Evolutionary conservation across 1,140 invertebrate genomes (phyloP).

Genomic region (Hyphantria cunea): DNA sequence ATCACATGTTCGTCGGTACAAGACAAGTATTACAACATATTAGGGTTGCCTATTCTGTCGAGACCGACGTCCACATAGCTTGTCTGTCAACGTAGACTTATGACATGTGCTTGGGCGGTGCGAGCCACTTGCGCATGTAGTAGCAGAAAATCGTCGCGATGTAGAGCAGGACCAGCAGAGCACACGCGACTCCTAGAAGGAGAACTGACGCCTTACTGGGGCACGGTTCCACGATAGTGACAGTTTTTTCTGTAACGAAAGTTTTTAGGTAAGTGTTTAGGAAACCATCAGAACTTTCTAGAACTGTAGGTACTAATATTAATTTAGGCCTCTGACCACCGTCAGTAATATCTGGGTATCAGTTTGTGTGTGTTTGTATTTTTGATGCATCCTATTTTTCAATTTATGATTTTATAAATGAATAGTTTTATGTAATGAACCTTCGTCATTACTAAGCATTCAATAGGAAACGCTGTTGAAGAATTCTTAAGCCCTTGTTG

Average conservation of each 20-base stretch:
- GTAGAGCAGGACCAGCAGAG: constrained; percentile 94
- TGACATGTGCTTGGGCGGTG: constrained; percentile 90
- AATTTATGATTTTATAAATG: too few species aligned
- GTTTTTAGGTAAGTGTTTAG: background rate
- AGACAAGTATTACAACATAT: constrained; percentile 38
- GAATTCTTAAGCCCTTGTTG: background rate
- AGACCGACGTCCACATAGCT: constrained; percentile 33
- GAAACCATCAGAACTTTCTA: background rate
- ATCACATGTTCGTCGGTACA: constrained; percentile 65
- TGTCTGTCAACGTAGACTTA: constrained; percentile 66
- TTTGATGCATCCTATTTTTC: too few species aligned
- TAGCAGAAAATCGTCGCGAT: constrained; percentile 94
- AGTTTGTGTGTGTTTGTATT: too few species aligned
- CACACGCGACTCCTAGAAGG: constrained; percentile 93
- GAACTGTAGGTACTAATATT: too few species aligned
- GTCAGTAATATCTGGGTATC: too few species aligned
- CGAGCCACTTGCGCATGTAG: constrained; percentile 95
- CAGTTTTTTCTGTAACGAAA: constrained; percentile 89
- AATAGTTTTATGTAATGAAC: too few species aligned
- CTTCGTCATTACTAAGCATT: too few species aligned
- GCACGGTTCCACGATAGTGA: constrained; percentile 93
- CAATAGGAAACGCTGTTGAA: too few species aligned
- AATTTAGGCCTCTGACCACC: too few species aligned
- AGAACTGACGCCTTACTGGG: constrained; percentile 95
- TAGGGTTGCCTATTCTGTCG: constrained; percentile 13